phyloP scores from a whole-genome alignment of 53 echinoderm and acorn worm species.

The Mesocentrotus franciscanus region DNA sequence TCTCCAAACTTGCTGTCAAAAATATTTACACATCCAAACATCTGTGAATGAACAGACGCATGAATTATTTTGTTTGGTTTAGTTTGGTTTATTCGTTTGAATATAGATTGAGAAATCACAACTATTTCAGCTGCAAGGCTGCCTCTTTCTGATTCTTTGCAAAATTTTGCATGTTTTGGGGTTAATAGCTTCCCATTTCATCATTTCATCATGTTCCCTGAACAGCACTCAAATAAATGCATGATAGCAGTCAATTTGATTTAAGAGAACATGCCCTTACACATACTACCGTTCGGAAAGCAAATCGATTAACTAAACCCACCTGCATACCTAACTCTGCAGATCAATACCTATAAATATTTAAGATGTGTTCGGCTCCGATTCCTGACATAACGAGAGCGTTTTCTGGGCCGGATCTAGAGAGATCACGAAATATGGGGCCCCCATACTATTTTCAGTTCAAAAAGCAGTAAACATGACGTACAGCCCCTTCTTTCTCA shows the following conservation, averaged over 20 bases:
- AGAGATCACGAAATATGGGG: slow-evolving; percentile 9
- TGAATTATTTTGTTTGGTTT: background rate
- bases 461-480: background rate
- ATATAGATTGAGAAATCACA: background rate
- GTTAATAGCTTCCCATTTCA: background rate
- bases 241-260: slow-evolving; percentile 13
- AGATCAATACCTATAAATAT: slow-evolving; percentile 50
- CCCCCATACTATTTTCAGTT: background rate
- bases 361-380: slow-evolving; percentile 43
- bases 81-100: background rate
- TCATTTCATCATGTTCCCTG: background rate
- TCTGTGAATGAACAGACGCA: background rate
- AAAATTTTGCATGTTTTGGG: background rate
- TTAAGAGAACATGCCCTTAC: slow-evolving; percentile 36
- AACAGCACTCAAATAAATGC: background rate
- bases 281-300: background rate
- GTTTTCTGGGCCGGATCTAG: slow-evolving; percentile 19
- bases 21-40: background rate
- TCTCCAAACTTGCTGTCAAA: background rate
- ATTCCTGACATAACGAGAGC: slow-evolving; percentile 12
- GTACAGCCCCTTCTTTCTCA: background rate
- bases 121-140: background rate
- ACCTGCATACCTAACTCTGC: slow-evolving; percentile 4
- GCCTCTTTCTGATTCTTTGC: background rate
- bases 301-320: slow-evolving; percentile 48